A percentile compares a stretch with the other conserved stretches of the same genome.
Evolutionary conservation across 2,797 vertebrate species (phyloP).

Genomic region (Hydrolagus colliei): DNA sequence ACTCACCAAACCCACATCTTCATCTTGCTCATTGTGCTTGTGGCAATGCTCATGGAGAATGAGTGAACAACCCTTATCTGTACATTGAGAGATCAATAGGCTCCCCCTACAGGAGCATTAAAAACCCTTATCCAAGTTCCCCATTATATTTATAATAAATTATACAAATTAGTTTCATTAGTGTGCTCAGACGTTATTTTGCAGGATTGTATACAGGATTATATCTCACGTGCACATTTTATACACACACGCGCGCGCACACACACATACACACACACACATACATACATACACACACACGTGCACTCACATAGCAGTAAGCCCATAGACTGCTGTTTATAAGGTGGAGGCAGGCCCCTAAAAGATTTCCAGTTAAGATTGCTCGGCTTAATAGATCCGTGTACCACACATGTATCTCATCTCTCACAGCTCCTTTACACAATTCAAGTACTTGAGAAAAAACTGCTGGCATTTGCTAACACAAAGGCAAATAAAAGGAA

Average conservation of each 20-base stretch:
- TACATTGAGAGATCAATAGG: slow-evolving; percentile 54
- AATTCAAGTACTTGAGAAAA: slow-evolving; percentile 55
- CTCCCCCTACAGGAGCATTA: slow-evolving; percentile 54
- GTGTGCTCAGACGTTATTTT: slow-evolving; percentile 80
- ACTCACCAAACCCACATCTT: slow-evolving; percentile 6
- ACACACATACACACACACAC: slow-evolving; percentile 38
- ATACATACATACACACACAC: slow-evolving; percentile 48
- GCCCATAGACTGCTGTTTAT: slow-evolving; percentile 43
- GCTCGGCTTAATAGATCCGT: slow-evolving; percentile 43
- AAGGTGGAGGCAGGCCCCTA: slow-evolving; percentile 37
- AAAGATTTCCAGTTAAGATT: slow-evolving; percentile 43
- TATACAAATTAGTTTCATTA: slow-evolving; percentile 74
- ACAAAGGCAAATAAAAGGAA: slow-evolving; percentile 40
- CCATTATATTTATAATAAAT: slow-evolving; percentile 62
- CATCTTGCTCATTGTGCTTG: slow-evolving; percentile 22
- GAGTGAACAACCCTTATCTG: slow-evolving; percentile 40
- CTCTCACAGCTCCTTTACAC: slow-evolving; percentile 51
- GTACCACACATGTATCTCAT: slow-evolving; percentile 40
- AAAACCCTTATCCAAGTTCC: slow-evolving; percentile 61
- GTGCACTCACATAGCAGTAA: slow-evolving; percentile 43
- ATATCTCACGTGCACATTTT: slow-evolving; percentile 49
- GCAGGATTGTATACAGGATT: slow-evolving; percentile 66
- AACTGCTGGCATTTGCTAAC: slow-evolving; percentile 48
- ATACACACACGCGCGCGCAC: slow-evolving; percentile 51
- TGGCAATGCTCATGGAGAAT: neutral